These are phyloP conservation scores for Latrodectus elegans DNA, from an alignment of 2,888 invertebrate genomes.

Conservation along the genomic window DNA sequence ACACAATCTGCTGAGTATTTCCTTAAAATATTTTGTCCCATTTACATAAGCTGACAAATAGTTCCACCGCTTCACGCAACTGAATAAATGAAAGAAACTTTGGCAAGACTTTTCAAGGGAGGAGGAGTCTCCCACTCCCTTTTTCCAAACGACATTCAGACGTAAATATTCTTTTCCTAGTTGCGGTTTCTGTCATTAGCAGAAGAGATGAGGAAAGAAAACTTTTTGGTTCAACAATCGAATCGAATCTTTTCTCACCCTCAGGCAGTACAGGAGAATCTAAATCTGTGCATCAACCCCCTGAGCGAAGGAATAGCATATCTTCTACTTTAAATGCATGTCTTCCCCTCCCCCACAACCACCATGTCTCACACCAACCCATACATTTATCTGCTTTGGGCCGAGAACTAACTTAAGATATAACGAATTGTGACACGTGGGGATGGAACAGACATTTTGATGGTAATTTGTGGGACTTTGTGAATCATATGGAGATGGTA, in stretches of 20 bases:
- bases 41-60: slow-evolving; percentile 13
- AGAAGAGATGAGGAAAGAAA: slow-evolving; percentile 29
- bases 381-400: slow-evolving; percentile 29
- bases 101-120: neutral
- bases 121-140: neutral
- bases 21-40: neutral
- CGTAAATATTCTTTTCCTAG: slow-evolving; percentile 33
- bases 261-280: slow-evolving; percentile 26
- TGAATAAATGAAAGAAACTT: neutral
- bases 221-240: slow-evolving; percentile 44
- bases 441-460: slow-evolving; percentile 1
- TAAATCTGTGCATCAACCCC: slow-evolving; percentile 44
- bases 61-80: neutral
- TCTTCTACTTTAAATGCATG: slow-evolving; percentile 49
- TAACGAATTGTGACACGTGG: slow-evolving; percentile 39
- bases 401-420: slow-evolving; percentile 21
- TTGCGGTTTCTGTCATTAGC: slow-evolving; percentile 49
- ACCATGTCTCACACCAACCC: neutral
- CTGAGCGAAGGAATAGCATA: slow-evolving; percentile 30
- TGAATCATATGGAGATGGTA: neutral
- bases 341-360: slow-evolving; percentile 6
- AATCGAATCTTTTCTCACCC: slow-evolving; percentile 34
- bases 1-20: neutral
- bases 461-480: neutral
- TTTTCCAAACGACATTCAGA: slow-evolving; percentile 9